Base-by-base conservation (phyloP, 2,113 vertebrate species). In the Dipodomys spectabilis region DNA sequence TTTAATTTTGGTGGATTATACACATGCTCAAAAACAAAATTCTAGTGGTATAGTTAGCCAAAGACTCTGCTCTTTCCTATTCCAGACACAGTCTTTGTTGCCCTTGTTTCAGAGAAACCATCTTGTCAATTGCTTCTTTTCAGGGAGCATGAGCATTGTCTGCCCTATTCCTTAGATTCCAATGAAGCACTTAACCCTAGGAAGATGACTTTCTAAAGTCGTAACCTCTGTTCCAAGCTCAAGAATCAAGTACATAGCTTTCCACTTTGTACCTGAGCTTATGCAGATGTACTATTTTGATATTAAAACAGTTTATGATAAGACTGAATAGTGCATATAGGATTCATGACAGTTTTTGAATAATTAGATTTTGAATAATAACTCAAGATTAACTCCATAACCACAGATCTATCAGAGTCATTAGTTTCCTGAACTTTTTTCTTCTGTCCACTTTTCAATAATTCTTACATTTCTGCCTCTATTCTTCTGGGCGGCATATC, bases 281-380 rank as follows among this genome's bases (percentile, higher is more conserved):
- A 32, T 35, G 16, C 12, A 73, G 4, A 83, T 84, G 44, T 67
- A 5, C 2, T 18, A 3, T 91, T 82, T 91, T 92, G 39, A 71
- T 82, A 71, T 18, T 6, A 22, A 12, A 69, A 60, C 30, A n/a
- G 94, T 95, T 96, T 80, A 72, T 71, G 28, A 65, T 69, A 95
- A 92, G 27, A 62, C 67, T 91, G 30, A 57, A 20, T 68, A 67
- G 6, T 28, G 80, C 15, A 68, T 77, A 57, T 2, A 77, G 45
- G 39, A 44, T 71, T 94, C n/a, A 67, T 49, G 35, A 28, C 32
- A 85, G 7, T 9, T 86, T 96, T 93, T 92, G 71, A 88, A 62
- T 88, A 85, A 49, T 49, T 12, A 49, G 49, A 49, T 86, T 96
- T 93, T 92, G 71, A 88, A 62, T 88, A 85, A 49, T 49, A 49